Evolutionary conservation across 2,888 invertebrate species (phyloP).

Genomic region (Ernsta delagoae): DNA sequence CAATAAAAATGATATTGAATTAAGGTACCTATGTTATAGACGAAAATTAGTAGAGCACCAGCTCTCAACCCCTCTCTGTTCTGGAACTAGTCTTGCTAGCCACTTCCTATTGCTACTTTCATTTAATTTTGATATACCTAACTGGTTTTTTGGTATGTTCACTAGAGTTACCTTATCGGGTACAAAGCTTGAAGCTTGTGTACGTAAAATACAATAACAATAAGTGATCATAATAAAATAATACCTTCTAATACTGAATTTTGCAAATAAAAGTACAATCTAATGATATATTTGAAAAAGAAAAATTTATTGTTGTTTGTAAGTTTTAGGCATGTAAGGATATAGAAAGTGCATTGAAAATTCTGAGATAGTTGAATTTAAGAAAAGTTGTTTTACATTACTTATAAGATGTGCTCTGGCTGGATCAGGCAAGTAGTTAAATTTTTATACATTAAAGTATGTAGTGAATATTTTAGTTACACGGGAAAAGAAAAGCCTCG

Average conservation of each 20-base stretch:
- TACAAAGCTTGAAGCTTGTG: no score
- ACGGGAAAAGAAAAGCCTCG: slow-evolving; percentile 1
- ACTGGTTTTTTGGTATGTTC: no score
- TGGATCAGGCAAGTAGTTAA: slow-evolving; percentile 29
- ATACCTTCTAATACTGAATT: background rate
- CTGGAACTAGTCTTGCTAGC: no score
- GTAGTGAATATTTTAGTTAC: background rate
- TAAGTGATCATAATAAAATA: slow-evolving; percentile 1
- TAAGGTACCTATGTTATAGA: no score
- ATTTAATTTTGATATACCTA: no score
- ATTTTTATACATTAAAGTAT: slow-evolving; percentile 14
- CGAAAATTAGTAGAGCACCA: no score
- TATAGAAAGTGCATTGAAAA: slow-evolving; percentile 22
- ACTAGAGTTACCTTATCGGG: no score
- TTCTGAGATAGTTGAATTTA: slow-evolving; percentile 23
- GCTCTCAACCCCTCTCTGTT: no score
- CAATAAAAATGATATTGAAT: no score
- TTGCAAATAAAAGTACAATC: slow-evolving; percentile 19
- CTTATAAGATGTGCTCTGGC: slow-evolving; percentile 22
- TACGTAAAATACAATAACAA: no score
- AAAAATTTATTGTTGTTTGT: slow-evolving; percentile 6
- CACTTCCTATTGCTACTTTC: no score
- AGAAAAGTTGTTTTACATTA: slow-evolving; percentile 4
- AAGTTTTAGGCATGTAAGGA: background rate
- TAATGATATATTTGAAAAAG: background rate